These are phyloP conservation scores for Rhysida immarginata DNA, from an alignment of 1,140 invertebrate genomes.

Conservation along the genomic window DNA sequence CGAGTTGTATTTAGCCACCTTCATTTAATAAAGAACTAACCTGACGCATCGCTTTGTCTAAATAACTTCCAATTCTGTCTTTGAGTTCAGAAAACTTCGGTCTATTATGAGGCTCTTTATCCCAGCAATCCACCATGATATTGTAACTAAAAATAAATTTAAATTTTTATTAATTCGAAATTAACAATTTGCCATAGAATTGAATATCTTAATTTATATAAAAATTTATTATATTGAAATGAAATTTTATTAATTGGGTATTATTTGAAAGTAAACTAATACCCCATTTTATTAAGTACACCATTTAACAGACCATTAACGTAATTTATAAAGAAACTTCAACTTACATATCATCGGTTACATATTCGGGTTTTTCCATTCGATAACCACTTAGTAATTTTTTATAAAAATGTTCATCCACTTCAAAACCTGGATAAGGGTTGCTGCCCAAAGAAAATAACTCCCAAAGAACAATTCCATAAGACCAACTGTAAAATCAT, in stretches of 20 bases:
- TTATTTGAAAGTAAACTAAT: neutral
- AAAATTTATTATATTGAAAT: neutral
- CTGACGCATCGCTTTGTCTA: conserved; percentile 63
- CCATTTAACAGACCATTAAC: too few species aligned
- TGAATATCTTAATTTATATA: too few species aligned
- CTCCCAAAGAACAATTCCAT: conserved; percentile 32
- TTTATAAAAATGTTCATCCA: conserved; percentile 49
- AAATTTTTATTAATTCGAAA: neutral
- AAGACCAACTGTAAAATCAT: conserved; percentile 31
- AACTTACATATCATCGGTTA: conserved; percentile 55
- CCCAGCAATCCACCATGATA: conserved; percentile 76
- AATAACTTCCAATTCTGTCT: conserved; percentile 52
- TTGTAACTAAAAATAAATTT: conserved; percentile 42
- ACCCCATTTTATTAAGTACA: neutral
- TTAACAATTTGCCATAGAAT: too few species aligned
- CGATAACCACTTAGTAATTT: conserved; percentile 67
- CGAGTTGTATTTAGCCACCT: neutral
- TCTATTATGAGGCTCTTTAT: conserved; percentile 51
- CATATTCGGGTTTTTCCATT: conserved; percentile 65
- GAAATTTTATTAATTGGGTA: neutral
- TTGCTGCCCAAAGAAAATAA: conserved; percentile 29
- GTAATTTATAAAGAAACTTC: too few species aligned
- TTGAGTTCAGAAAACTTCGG: conserved; percentile 62
- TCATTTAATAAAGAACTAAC: conserved; percentile 35
- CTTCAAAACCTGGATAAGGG: conserved; percentile 39